Base-by-base conservation (phyloP, 2,113 vertebrate genomes). In the Anhinga rufa region DNA sequence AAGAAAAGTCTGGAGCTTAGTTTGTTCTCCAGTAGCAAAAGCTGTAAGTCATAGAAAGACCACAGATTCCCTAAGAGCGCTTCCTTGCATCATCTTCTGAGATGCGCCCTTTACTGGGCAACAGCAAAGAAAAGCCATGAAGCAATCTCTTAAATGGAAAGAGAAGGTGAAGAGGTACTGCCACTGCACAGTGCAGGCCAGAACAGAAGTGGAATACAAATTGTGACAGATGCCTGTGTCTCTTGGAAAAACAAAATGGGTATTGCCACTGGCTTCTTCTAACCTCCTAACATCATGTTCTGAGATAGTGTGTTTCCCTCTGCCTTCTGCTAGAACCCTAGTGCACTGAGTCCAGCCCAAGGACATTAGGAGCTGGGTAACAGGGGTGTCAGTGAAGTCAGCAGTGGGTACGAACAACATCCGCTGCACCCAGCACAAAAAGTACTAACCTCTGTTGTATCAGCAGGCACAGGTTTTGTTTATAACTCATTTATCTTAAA, bases 21-120 rank as follows among this genome's bases (percentile, higher is more conserved):
- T 49, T 51, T 69, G n/a, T 68, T 52, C 57, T 62, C 48, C 18
- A 49, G 44, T 12, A 90, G n/a, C 44, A 90, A 83, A 51, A 68
- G 34, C 22, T 19, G 31, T 12, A 51, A 68, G 34, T 19, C 22
- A 34, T 12, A 52, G 61, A 57, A 72, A 75, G 40, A 74, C 18
- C 32, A 54, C 0, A 72, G 74, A 49, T 22, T 36, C 34, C 21
- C 3, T 25, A 65, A 36, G 5, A 42, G 38, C 0, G 0, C 6
- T 72, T 68, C 32, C 38, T 58, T 69, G 24, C 16, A 66, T 9
- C 54, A 34, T 32, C 42, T 29, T 54, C 54, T 24, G 26, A 62
- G 38, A 48, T 74, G 31, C 10, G 9, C 17, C 60, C 42, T 62
- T 66, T 68, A 65, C 14, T 14, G n/a, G 40, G 29, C 21, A 46